Evolutionary conservation across 2,113 vertebrate genomes (phyloP), one percentile per base, ranked within the genome.

Genomic region (Zosterops borbonicus): DNA sequence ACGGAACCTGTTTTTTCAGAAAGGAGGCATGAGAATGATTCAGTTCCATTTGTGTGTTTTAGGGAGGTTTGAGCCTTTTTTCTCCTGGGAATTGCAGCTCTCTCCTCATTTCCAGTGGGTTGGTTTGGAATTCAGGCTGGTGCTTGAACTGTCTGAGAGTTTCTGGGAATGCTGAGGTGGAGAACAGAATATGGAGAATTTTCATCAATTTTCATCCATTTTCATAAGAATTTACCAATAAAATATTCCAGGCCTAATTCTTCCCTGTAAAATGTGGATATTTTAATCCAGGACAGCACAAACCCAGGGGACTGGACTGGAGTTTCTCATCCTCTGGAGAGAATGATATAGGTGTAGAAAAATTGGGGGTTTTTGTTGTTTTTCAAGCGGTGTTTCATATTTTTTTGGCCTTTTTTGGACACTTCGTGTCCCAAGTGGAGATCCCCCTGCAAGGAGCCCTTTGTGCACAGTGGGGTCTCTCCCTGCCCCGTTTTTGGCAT

Each of bases 401-500:
- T 74, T 63, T 42, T 73, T 75, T 87, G 80, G 47, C 63, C 31
- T 92, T 70, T 44, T n/a, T n/a, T n/a, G n/a, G n/a, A n/a, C n/a
- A n/a, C 70, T 88, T 53, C 4, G 9, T 50, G 63, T 90, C 93
- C 95, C 56, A n/a, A 87, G 12, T 77, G 97, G 56, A 69, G 25
- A n/a, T 55, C 81, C 90, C 79, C 82, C 79, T 89, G 65, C 53
- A 18, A 68, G 87, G 44, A 44, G 67, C 47, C 74, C 95, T 95
- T 97, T 95, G 73, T 89, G 84, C 92, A 9, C 93, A 78, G 96
- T 95, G 78, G 97, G 96, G 89, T 83, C 83, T 92, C 75, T 91
- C 71, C 75, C 39, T 95, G 53, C 94, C 87, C 91, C 37, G 16
- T 53, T 68, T 76, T 93, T 92, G 91, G 87, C 87, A 39, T 33